phyloP scores from a whole-genome alignment of 2,113 vertebrate species.

The Seriola rivoliana region DNA sequence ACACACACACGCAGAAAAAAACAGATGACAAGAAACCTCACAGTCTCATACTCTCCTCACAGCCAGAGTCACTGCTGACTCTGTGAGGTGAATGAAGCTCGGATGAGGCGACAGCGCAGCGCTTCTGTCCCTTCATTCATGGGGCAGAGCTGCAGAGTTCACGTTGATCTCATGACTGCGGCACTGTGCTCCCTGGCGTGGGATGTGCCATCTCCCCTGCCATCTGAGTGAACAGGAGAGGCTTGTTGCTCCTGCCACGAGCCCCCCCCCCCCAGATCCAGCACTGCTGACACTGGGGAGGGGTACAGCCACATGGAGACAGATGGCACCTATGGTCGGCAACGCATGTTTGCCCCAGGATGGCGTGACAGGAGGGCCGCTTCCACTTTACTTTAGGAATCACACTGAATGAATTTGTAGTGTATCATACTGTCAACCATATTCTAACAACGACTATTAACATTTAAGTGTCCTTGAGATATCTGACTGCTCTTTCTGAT shows the following conservation, averaged over 20 bases:
- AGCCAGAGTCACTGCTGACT: conserved; percentile 24
- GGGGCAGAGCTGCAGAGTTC: conserved; percentile 31
- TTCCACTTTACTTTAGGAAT: conserved; percentile 20
- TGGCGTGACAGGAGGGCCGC: conserved; percentile 51
- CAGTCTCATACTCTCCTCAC: conserved; percentile 43
- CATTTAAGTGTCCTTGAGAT: not conserved
- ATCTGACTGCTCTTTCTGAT: not conserved
- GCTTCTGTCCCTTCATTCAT: conserved; percentile 48
- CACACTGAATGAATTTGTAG: conserved; percentile 1
- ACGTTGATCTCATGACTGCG: conserved; percentile 69
- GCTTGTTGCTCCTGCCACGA: conserved; percentile 66
- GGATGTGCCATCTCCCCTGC: conserved; percentile 70
- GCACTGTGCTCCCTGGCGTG: conserved; percentile 64
- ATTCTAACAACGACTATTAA: not conserved
- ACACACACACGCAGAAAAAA: not conserved
- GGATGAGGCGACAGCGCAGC: conserved; percentile 23
- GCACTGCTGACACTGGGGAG: conserved; percentile 62
- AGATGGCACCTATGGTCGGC: conserved; percentile 74
- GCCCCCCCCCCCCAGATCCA: conserved; percentile 63
- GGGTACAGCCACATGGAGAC: conserved; percentile 50
- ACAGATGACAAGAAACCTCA: conserved; percentile 41
- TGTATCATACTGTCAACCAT: not conserved
- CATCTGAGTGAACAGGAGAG: conserved; percentile 76
- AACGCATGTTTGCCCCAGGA: conserved; percentile 56
- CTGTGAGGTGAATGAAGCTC: conserved; percentile 39